A percentile compares a stretch with the other conserved stretches of the same genome.
Conservation (phyloP, 2,797 vertebrate genomes). For the Scyliorhinus canicula region DNA sequence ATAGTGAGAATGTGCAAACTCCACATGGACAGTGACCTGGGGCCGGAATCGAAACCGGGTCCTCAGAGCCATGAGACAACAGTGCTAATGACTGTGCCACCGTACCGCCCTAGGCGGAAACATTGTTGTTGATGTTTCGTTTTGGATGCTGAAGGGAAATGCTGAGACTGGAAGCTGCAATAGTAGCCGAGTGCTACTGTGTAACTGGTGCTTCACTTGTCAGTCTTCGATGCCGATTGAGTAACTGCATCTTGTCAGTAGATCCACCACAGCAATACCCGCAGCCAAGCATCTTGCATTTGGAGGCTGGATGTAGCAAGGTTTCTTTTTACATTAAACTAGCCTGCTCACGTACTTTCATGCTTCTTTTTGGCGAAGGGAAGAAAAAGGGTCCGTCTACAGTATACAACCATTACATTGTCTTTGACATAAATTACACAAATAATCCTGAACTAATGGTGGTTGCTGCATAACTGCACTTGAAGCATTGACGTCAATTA, state of each 20-base stretch:
- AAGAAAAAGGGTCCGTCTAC: neutral
- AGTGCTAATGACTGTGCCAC: no score
- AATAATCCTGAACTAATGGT: neutral
- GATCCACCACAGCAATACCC: neutral
- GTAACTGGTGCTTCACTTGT: neutral
- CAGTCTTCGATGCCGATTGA: neutral
- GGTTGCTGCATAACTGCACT: neutral
- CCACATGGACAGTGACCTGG: no score
- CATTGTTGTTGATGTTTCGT: neutral
- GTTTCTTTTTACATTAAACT: neutral
- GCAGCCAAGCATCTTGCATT: neutral
- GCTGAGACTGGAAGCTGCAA: neutral
- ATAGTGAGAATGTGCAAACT: no score
- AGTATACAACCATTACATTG: no score
- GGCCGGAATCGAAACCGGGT: no score
- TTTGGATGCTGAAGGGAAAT: neutral
- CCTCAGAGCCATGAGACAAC: no score
- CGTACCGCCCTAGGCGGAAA: no score
- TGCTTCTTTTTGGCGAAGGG: neutral
- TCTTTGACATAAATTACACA: neutral
- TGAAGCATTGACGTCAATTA: neutral
- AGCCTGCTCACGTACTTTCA: neutral
- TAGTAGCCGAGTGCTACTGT: neutral
- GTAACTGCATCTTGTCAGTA: neutral
- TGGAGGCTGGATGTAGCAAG: neutral